Evolutionary conservation across 2,888 invertebrate species (phyloP).

Genomic region (Chaetoderma sp.): DNA sequence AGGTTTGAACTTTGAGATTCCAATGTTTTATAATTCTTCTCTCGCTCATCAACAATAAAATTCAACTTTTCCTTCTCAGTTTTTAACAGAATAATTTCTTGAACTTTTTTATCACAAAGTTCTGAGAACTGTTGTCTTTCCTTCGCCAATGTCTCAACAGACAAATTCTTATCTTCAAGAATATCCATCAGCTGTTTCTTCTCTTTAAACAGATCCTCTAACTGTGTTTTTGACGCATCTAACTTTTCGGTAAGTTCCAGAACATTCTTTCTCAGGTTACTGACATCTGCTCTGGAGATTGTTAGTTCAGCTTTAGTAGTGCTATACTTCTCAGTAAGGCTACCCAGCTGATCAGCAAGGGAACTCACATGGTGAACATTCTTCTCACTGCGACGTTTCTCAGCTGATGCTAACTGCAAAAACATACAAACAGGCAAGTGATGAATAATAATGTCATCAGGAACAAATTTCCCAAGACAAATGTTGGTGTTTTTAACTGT

Average conservation of each 20-base stretch:
- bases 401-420: conserved; percentile 49
- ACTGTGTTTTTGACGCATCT: conserved; percentile 45
- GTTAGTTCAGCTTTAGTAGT: conserved; percentile 51
- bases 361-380: conserved; percentile 52
- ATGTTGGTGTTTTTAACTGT: no score
- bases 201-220: conserved; percentile 44
- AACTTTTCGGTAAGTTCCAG: conserved; percentile 46
- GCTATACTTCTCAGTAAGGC: conserved; percentile 54
- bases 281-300: conserved; percentile 43
- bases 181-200: conserved; percentile 48
- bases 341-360: conserved; percentile 53
- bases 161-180: conserved; percentile 47
- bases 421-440: background rate
- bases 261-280: conserved; percentile 42
- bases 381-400: conserved; percentile 55
- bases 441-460: background rate
- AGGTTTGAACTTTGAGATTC: conserved; percentile 53
- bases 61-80: conserved; percentile 49
- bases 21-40: conserved; percentile 54
- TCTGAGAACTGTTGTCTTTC: conserved; percentile 59
- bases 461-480: no score
- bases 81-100: conserved; percentile 50
- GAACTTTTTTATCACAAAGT: conserved; percentile 53
- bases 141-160: conserved; percentile 48
- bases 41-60: conserved; percentile 61